Conservation (phyloP, 2,797 vertebrate species). For the Sebastes dallii region DNA sequence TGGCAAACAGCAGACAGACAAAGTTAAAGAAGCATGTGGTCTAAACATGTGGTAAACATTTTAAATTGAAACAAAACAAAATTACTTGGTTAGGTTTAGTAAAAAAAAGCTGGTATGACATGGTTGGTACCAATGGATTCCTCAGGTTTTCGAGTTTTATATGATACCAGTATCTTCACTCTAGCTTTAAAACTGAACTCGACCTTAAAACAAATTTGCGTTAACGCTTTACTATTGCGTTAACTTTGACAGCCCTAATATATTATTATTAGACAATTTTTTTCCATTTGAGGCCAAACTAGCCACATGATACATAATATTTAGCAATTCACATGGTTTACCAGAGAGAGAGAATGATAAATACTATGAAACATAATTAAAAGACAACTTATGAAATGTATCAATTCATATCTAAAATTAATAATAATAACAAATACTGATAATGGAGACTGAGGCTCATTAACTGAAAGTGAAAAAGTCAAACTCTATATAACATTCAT, state of each 20-base stretch:
- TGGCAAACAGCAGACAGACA: background rate
- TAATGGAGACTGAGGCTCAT: background rate
- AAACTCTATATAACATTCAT: background rate
- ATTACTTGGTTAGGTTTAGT: no score
- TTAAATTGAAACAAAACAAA: no score
- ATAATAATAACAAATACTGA: background rate
- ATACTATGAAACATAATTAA: background rate
- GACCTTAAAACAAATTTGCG: accelerated
- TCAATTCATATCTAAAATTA: background rate
- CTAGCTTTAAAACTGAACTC: no score
- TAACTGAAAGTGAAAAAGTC: background rate
- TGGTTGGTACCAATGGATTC: no score
- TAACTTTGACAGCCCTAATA: no score
- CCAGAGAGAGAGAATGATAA: background rate
- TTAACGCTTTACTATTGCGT: no score
- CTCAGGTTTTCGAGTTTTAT: no score
- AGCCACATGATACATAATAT: background rate
- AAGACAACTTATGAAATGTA: background rate
- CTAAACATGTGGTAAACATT: no score
- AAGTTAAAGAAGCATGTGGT: background rate
- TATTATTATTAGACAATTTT: no score
- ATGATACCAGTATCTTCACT: no score
- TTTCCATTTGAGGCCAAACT: background rate
- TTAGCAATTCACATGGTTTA: background rate
- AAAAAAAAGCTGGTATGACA: no score